These are phyloP conservation scores for Penaeus vannamei DNA, from an alignment of 1,140 invertebrate species.

Conservation along the genomic window DNA sequence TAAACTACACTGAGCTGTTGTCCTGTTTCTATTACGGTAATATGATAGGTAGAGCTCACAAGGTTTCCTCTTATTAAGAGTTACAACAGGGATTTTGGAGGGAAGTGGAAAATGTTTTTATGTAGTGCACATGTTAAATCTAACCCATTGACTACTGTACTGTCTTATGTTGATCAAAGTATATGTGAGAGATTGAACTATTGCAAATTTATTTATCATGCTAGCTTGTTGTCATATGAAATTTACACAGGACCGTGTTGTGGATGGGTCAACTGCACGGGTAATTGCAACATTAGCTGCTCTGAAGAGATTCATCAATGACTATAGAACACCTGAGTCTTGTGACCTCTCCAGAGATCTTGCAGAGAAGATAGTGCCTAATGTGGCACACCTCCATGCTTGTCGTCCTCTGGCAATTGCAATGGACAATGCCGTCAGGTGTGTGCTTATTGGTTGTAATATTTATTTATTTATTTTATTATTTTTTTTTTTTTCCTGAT, in stretches of 20 bases:
- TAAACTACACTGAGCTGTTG: neutral
- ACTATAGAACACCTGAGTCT: conserved; percentile 58
- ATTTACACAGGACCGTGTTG: conserved; percentile 38
- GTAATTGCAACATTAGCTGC: conserved; percentile 56
- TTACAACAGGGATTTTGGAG: too few relatives aligned
- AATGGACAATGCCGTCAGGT: conserved; percentile 63
- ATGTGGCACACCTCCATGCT: conserved; percentile 53
- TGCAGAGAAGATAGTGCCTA: conserved; percentile 51
- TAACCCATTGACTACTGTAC: too few relatives aligned
- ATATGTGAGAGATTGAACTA: too few relatives aligned
- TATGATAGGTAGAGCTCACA: neutral
- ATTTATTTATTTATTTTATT: neutral
- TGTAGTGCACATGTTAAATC: too few relatives aligned
- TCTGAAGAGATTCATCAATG: conserved; percentile 49
- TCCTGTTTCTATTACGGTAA: neutral
- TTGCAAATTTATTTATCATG: neutral
- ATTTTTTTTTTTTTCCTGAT: neutral
- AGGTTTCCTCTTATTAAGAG: neutral
- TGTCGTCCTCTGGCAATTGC: conserved; percentile 54
- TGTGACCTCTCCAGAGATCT: conserved; percentile 61
- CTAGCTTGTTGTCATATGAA: neutral
- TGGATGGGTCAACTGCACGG: conserved; percentile 56
- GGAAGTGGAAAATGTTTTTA: too few relatives aligned
- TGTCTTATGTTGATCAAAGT: too few relatives aligned
- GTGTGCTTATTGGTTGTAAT: neutral